Evolutionary conservation across 2,888 invertebrate genomes (phyloP).

Genomic region (Lepidocyrtinus sp.): DNA sequence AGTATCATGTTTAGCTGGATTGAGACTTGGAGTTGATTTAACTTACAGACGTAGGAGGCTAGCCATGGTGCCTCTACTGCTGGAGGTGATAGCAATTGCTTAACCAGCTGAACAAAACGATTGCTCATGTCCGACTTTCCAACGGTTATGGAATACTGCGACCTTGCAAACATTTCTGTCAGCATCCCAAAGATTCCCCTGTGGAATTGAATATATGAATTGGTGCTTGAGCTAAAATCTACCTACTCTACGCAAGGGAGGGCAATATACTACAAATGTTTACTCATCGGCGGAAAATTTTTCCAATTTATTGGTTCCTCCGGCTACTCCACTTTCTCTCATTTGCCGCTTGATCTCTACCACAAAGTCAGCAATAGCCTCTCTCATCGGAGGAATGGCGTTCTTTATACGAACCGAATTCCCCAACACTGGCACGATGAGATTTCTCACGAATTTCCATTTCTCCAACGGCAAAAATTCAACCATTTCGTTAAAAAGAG

Average conservation of each 20-base stretch:
- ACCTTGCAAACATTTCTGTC: slow-evolving; percentile 45
- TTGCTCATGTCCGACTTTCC: slow-evolving; percentile 42
- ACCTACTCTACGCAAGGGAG: neutral
- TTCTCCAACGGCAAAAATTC: slow-evolving; percentile 54
- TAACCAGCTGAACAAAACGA: slow-evolving; percentile 34
- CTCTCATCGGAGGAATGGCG: slow-evolving; percentile 40
- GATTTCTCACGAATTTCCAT: slow-evolving; percentile 54
- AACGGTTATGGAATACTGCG: slow-evolving; percentile 41
- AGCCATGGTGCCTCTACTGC: slow-evolving; percentile 10
- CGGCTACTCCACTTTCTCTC: neutral
- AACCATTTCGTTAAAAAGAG: slow-evolving; percentile 47
- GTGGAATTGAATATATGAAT: neutral
- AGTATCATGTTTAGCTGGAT: no score
- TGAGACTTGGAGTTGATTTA: no score
- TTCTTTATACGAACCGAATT: slow-evolving; percentile 33
- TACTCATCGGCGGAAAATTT: slow-evolving; percentile 46
- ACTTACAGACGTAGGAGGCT: slow-evolving; percentile 11
- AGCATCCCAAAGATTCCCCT: slow-evolving; percentile 49
- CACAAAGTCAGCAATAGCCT: slow-evolving; percentile 18
- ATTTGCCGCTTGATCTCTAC: slow-evolving; percentile 20
- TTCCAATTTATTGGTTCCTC: no score
- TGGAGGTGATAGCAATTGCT: neutral
- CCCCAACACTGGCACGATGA: slow-evolving; percentile 28
- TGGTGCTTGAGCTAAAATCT: neutral
- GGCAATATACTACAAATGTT: no score